Base-by-base conservation (phyloP, 2,797 vertebrate species). In the Sparus aurata region DNA sequence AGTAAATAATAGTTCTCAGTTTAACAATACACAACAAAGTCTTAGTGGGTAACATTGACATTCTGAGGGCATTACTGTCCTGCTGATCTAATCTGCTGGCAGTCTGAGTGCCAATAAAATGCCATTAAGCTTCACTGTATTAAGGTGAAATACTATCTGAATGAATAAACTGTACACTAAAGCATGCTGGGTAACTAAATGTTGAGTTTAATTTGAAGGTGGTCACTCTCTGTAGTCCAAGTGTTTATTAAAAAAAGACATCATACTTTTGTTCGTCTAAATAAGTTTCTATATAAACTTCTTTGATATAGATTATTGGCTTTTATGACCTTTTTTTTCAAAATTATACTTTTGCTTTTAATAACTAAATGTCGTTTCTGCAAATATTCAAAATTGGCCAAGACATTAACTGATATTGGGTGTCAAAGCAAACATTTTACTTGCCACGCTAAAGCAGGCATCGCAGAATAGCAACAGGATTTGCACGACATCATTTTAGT, bases 391-490 rank as follows among this genome's bases (percentile, higher is more conserved):
- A 54, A 70, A 63, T 52, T 53, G 69, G 30, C 11, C 8, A 11
- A 3, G 18, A 43, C 20, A 2, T 57, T 20, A 8, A 17, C 66
- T 23, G 15, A 46, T 50, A n/a, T 49, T 52, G 23, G 67, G 59
- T 81, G 50, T 73, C 69, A 79, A 76, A 87, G 49, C 47, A 75
- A 83, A 83, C 75, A 49, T 50, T 60, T 10, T n/a, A 46, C 45
- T 52, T 68, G 57, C 61, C 65, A 64, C 69, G 25, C 17, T 27
- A 38, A 46, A 45, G 54, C 18, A n/a, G 43, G 16, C 63, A 25
- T 38, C 10, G 2, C 10, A 15, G 78, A 71, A 82, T 74, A 81
- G 72, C 72, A 43, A 3, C 1, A n/a, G 25, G 73, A 82, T 82
- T 73, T 66, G 55, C 63, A 63, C 73, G 53, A 25, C 62, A 72